phyloP scores from a whole-genome alignment of 2,888 invertebrate genomes.

The Cordilura impudica region DNA sequence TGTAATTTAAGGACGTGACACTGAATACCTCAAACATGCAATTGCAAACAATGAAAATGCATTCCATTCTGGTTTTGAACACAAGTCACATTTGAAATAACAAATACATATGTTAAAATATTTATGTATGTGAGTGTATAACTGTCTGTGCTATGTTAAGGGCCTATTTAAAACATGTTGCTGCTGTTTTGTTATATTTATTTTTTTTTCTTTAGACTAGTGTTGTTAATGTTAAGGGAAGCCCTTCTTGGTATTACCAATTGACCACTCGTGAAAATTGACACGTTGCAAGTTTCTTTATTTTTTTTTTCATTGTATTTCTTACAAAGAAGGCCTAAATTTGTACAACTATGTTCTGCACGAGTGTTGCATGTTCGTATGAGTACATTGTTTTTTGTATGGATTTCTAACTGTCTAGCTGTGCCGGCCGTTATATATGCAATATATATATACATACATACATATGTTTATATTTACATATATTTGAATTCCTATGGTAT shows the following conservation, averaged over 20 bases:
- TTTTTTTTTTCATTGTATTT: slow-evolving; percentile 27
- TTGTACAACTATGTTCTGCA: slow-evolving; percentile 41
- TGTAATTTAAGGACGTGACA: slow-evolving; percentile 76
- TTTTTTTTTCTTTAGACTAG: not conserved
- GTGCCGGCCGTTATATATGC: slow-evolving; percentile 26
- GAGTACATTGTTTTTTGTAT: slow-evolving; percentile 52
- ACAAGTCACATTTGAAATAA: slow-evolving; percentile 13
- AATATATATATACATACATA: not conserved
- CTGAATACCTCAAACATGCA: slow-evolving; percentile 62
- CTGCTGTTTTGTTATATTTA: slow-evolving; percentile 16
- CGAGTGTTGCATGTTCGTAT: not conserved
- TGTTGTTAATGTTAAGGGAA: slow-evolving; percentile 35
- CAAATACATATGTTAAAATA: too few relatives aligned
- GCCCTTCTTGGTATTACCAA: slow-evolving; percentile 55
- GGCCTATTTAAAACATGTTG: slow-evolving; percentile 28
- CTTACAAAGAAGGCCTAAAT: slow-evolving; percentile 56
- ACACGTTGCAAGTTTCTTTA: slow-evolving; percentile 57
- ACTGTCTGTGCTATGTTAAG: not conserved
- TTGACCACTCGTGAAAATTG: slow-evolving; percentile 63
- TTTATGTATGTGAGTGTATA: too few relatives aligned
- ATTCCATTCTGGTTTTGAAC: not conserved
- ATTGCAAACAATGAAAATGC: slow-evolving; percentile 32
- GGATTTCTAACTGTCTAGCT: slow-evolving; percentile 46
- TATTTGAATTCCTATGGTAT: slow-evolving; percentile 59
- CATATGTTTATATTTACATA: not conserved